These are phyloP conservation scores for Eupithecia dodoneata DNA, from an alignment of 2,888 invertebrate genomes.

Conservation along the genomic window DNA sequence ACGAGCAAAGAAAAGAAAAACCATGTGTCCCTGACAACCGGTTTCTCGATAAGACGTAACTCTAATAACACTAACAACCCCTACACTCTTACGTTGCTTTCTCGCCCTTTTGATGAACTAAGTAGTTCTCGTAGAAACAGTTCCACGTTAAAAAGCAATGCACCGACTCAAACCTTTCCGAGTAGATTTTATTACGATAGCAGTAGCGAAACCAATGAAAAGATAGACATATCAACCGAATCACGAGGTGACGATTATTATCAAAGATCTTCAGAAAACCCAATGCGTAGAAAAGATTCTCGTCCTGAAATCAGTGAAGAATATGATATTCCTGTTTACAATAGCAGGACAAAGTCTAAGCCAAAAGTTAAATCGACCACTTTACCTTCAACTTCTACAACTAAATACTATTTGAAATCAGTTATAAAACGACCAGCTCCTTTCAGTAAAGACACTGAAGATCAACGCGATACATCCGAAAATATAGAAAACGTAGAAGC, in stretches of 20 bases:
- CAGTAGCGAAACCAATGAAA: conserved; percentile 55
- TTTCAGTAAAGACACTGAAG: conserved; percentile 51
- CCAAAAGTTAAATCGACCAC: conserved; percentile 46
- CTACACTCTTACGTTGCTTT: conserved; percentile 75
- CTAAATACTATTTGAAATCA: conserved; percentile 70
- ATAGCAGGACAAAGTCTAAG: conserved; percentile 45
- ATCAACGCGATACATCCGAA: conserved; percentile 58
- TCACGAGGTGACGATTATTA: conserved; percentile 43
- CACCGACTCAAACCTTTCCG: conserved; percentile 48
- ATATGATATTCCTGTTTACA: conserved; percentile 59
- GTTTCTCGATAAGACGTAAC: conserved; percentile 78
- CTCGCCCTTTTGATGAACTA: conserved; percentile 68
- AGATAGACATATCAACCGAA: conserved; percentile 47
- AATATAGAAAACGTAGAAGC: conserved; percentile 58
- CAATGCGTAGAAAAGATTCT: conserved; percentile 58
- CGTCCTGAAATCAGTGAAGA: conserved; percentile 54
- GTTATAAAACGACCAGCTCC: conserved; percentile 67
- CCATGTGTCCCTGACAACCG: conserved; percentile 74
- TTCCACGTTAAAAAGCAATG: conserved; percentile 14
- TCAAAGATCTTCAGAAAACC: conserved; percentile 50
- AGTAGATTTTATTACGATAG: conserved; percentile 60
- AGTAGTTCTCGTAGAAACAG: conserved; percentile 44
- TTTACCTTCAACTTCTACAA: conserved; percentile 51
- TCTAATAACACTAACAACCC: conserved; percentile 72
- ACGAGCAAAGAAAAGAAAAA: conserved; percentile 65